Conservation (phyloP, 2,888 invertebrate genomes). For the Diaphora mendica region DNA sequence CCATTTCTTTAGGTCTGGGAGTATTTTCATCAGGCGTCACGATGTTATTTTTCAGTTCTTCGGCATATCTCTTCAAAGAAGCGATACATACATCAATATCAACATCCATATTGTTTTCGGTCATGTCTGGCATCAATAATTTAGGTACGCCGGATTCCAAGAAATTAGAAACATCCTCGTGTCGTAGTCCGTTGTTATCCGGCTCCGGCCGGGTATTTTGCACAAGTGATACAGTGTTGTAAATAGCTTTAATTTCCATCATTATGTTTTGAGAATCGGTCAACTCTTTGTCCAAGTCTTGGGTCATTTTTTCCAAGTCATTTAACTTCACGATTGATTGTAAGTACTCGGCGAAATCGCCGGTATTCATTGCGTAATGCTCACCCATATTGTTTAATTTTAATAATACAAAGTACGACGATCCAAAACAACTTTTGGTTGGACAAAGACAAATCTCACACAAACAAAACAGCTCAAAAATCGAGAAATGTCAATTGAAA, state of each 20-base stretch:
- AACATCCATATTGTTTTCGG: conserved; percentile 57
- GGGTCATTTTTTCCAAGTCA: conserved; percentile 73
- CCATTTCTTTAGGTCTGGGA: conserved; percentile 47
- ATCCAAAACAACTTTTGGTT: not conserved
- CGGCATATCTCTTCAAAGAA: conserved; percentile 69
- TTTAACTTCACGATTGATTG: conserved; percentile 70
- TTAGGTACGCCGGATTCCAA: conserved; percentile 68
- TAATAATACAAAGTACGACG: not conserved
- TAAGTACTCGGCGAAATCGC: conserved; percentile 66
- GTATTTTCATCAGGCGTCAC: conserved; percentile 42
- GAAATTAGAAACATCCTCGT: conserved; percentile 67
- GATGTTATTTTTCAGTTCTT: conserved; percentile 69
- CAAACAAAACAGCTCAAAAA: not conserved
- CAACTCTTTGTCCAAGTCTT: conserved; percentile 70
- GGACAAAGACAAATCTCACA: not conserved
- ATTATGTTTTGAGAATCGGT: conserved; percentile 73
- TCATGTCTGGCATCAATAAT: conserved; percentile 72
- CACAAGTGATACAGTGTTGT: conserved; percentile 59
- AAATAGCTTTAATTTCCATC: conserved; percentile 71
- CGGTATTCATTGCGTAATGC: conserved; percentile 49
- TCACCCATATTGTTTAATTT: conserved; percentile 40
- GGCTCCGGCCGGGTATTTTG: conserved; percentile 28
- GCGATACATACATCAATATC: conserved; percentile 71
- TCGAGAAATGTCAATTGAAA: not conserved
- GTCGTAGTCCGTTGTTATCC: conserved; percentile 50